These are phyloP conservation scores for Drosophila obscura DNA, from an alignment of 1,140 invertebrate genomes.

Conservation along the genomic window DNA sequence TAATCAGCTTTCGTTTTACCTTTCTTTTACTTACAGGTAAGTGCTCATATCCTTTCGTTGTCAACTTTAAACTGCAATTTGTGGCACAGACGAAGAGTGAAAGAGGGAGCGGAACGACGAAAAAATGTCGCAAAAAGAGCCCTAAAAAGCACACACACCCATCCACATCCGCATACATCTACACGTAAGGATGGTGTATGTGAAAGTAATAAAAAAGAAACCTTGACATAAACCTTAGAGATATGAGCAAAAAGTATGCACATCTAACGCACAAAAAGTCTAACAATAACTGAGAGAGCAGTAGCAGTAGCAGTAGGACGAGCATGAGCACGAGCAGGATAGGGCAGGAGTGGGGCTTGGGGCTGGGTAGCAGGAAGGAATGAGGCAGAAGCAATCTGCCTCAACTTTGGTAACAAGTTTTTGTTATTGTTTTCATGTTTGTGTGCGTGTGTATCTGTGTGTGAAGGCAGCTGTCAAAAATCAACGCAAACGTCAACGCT, in stretches of 20 bases:
- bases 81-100: constrained; percentile 22
- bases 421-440: constrained; percentile 70
- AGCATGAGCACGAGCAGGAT: not conserved
- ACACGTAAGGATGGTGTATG: not conserved
- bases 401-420: constrained; percentile 80
- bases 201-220: constrained; percentile 76
- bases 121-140: constrained; percentile 57
- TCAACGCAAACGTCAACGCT: constrained; percentile 79
- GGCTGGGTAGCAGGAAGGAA: constrained; percentile 4
- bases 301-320: no score
- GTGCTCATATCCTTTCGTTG: constrained; percentile 68
- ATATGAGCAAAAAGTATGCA: constrained; percentile 72
- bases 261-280: constrained; percentile 72
- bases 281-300: constrained; percentile 62
- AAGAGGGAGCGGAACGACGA: constrained; percentile 16
- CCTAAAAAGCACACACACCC: constrained; percentile 45
- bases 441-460: constrained; percentile 44
- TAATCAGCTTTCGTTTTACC: constrained; percentile 74
- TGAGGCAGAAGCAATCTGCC: constrained; percentile 68
- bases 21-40: constrained; percentile 76
- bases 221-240: constrained; percentile 81
- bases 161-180: constrained; percentile 5
- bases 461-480: constrained; percentile 79
- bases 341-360: not conserved
- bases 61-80: constrained; percentile 77